A percentile compares a stretch with the other conserved stretches of the same genome.
These are phyloP conservation scores for Silurus aristotelis DNA, from an alignment of 2,797 vertebrate genomes.

Conservation along the genomic window DNA sequence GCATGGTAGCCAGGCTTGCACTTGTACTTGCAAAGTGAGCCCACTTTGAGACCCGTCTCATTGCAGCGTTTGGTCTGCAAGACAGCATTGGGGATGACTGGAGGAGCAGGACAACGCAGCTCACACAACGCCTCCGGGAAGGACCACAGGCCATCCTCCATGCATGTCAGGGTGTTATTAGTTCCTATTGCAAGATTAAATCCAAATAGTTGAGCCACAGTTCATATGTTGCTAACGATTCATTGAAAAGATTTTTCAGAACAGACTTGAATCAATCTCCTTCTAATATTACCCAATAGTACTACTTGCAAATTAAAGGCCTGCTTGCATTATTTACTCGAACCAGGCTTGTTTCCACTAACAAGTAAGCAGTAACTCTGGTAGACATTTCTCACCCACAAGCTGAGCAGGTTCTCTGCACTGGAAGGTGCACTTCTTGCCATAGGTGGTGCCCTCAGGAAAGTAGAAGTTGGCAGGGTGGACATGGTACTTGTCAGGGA, in stretches of 20 bases:
- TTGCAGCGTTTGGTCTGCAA: conserved; percentile 90
- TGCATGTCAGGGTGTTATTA: conserved; percentile 90
- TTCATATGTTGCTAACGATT: background rate
- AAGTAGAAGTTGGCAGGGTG: conserved; percentile 90
- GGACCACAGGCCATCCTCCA: conserved; percentile 97
- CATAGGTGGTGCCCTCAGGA: conserved; percentile 89
- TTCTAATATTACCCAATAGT: background rate
- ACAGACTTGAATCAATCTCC: background rate
- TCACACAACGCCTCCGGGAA: conserved; percentile 95
- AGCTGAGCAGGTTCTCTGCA: conserved; percentile 90
- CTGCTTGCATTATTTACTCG: background rate
- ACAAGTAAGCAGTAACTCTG: background rate
- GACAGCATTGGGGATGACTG: conserved; percentile 83
- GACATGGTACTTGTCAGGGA: conserved; percentile 93
- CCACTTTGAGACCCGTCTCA: conserved; percentile 91
- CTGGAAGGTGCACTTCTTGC: conserved; percentile 88
- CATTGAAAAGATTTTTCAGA: background rate
- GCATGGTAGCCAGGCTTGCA: conserved; percentile 95
- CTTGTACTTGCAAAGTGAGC: conserved; percentile 96
- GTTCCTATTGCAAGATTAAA: conserved; percentile 74
- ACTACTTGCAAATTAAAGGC: background rate
- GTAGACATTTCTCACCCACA: conserved; percentile 76
- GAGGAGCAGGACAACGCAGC: conserved; percentile 89
- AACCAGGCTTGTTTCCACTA: background rate
- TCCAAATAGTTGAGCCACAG: background rate